Base-by-base conservation (phyloP, 2,797 vertebrate species). In the Rhinella marina region DNA sequence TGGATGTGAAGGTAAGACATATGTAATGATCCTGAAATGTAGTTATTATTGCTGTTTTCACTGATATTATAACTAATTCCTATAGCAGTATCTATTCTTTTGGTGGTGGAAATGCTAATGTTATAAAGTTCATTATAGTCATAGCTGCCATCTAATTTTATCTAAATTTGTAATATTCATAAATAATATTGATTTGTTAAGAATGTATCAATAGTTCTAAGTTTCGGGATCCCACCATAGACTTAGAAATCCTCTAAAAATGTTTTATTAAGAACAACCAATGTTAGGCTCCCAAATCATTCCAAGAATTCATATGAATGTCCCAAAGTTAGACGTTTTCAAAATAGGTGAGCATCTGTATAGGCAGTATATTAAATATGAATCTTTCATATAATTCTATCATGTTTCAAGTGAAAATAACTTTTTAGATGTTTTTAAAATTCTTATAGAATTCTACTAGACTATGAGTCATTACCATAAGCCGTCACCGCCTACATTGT, bases 1-100 rank as follows among this genome's bases (percentile, higher is more conserved):
- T 90, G 86, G 90, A 93, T 85, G 52, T 91, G 21, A 41, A 9
- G 94, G 95, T 96, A 91, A 95, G 95, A 90, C 1, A 52, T 7
- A n/a, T 89, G 17, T 62, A 27, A 13, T 25, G 13, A 66, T 64
- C 6, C 7, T 25, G 56, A 78, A 32, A 68, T 85, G 56, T 41
- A 62, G 4, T 52, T 23, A 14, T n/a, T 59, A 61, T 50, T 9
- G 25, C 5, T 62, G 1, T 76, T 59, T 50, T 32, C 12, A 7
- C 7, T 25, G 5, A n/a, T 25, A 52, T 17, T 41, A 72, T 54
- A 54, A 13, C 68, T 52, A 12, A 32, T n/a, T 76, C 11, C n/a
- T 17, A 16, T 32, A 73, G 16, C 9, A 54, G 23, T 54, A 25
- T 54, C n/a, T 54, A 1, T 52, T 54, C 50, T 25, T 1, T 25